Base-by-base conservation (phyloP, 2,888 invertebrate species). In the Gisinianus flammeolus region DNA sequence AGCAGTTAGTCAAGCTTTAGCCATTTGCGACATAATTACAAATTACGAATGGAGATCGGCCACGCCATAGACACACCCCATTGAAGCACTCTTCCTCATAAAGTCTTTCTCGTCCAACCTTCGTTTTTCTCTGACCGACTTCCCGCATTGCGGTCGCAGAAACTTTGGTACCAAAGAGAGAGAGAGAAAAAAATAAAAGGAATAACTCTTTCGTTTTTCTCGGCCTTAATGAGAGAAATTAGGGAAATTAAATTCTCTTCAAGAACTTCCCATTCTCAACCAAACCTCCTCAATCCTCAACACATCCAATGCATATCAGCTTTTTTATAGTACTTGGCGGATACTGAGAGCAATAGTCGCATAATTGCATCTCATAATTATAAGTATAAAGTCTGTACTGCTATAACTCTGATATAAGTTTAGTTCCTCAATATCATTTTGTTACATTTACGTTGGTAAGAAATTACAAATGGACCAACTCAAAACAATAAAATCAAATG, bases 11-110 rank as follows among this genome's bases (percentile, higher is more conserved):
- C 73, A 78, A 78, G 78, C 68, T 76, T 71, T 71, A 76, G 76
- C 76, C 74, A 70, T 71, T 79, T 79, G 79, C 76, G 79, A 79
- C 79, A 79, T 76, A 79, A 79, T 79, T 76, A 75, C 79, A 76
- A 79, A 79, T 79, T 79, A 79, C 79, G 71, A 67, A 79, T 71
- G 62, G 73, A 73, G 62, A 62, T 56, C 28, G 30, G 70, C 74
- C 74, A 78, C 75, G 75, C 78, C 78, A 78, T 78, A 35, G 67
- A 71, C 79, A 70, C 79, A 76, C 79, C 77, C 76, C 72, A 66
- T 66, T 79, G 64, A 72, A 76, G 62, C 70, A 66, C 71, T 76
- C 67, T 56, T 79, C 56, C 76, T 72, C 79, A 78, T 78, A 78
- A 79, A 75, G 69, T 71, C 56, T 33, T 73, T 22, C 30, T 73